Evolutionary conservation across 2,113 vertebrate species (phyloP), one percentile per base, ranked within the genome.

Genomic region (Nibea coibor): DNA sequence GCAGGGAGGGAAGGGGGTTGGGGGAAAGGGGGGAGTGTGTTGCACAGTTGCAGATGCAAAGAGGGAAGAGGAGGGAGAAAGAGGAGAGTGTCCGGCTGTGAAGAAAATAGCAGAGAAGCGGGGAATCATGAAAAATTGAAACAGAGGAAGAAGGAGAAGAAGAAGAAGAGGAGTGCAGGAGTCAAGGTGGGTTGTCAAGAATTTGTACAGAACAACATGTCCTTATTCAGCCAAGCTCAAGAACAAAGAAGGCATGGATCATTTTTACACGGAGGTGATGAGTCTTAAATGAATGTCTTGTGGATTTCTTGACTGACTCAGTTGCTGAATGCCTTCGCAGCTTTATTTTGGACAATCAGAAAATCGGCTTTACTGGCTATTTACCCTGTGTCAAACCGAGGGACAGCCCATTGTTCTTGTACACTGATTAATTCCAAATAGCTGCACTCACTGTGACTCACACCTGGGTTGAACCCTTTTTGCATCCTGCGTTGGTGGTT

Each of bases 391-490:
- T 16, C 4, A 20, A 12, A 22, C 66, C 39, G 31, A 17, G 8
- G 28, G 54, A 35, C 20, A 50, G 9, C 3, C 26, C 35, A 20
- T 67, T 76, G 39, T 11, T 75, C 6, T 47, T 67, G 43, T 3
- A 28, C 5, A 22, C 5, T 19, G 16, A 45, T 66, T 35, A 5
- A 51, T 43, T n/a, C 2, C 0, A 24, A 53, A 61, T 8, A 24
- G n/a, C 71, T 54, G 57, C 61, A 26, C 19, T 61, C 24, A 24
- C 31, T 45, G 0, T 80, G 68, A 74, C 54, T 80, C 76, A 82
- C 15, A 39, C n/a, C 28, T 75, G 20, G 63, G 24, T 45, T 35
- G 26, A 65, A 63, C 45, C 20, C 59, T 43, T 17, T 66, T 9
- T 71, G 14, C 31, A 67, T 66, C 59, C 51, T 28, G 47, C 48